Base-by-base conservation (phyloP, 2,113 vertebrate genomes). In the Regulus satrapa region DNA sequence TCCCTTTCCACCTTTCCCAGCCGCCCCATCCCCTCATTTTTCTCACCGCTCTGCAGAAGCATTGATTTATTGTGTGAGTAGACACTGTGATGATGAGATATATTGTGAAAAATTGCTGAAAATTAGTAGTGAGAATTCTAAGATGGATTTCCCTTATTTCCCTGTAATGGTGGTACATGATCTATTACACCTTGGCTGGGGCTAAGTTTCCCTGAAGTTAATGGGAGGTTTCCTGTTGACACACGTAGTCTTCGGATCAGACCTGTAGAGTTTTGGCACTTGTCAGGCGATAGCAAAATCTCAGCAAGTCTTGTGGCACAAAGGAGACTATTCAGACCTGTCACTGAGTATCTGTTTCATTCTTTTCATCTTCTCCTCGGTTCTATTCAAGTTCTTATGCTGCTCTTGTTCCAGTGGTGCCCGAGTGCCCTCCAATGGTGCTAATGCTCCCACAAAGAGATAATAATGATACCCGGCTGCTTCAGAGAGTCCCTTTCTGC, bases 381-480 rank as follows among this genome's bases (percentile, higher is more conserved):
- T 86, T 95, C 82, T 85, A 62, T 96, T 96, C 89, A 83, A 93
- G 89, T 85, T 94, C 91, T 95, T 91, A 23, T 1, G 61, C 76
- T 92, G 74, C 84, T 95, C 94, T 87, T 93, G 92, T 94, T 95
- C 94, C 93, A 89, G 92, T 93, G 93, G 96, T 95, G 95, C 93
- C 95, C 88, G 95, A 96, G 96, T 97, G 96, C 94, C 96, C 94
- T 96, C 95, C 93, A 82, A 97, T 94, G 96, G 93, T 92, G 94
- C 81, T 96, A 89, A 85, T 83, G 93, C 75, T 97, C 89, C 94
- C 94, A 94, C 81, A 96, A 95, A 96, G 95, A 93, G 88, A 96
- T 85, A 85, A 95, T 91, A 85, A 88, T 55, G 93, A 91, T 89
- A 79, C 92, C 87, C 18, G n/a, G 81, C 93, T 88, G 88, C 94